A percentile compares a stretch with the other conserved stretches of the same genome.
phyloP scores from a whole-genome alignment of 2,113 vertebrate species.

The Oenanthe oenanthe region DNA sequence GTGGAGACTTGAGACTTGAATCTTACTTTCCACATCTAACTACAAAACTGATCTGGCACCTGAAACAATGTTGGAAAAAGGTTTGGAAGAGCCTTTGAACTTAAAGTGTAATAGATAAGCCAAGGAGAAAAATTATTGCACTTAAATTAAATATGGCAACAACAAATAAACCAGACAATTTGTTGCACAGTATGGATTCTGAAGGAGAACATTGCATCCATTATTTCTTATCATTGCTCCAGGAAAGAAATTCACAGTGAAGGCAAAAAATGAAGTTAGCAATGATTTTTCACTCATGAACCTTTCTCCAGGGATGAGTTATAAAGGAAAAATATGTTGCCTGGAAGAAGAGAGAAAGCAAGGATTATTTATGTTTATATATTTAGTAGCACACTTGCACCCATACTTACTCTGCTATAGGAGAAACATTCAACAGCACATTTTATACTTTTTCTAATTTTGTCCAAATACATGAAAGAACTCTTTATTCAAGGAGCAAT shows the following conservation, averaged over 20 bases:
- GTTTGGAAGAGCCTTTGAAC: background rate
- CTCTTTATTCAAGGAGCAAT: background rate
- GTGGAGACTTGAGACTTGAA: background rate
- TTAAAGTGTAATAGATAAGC: constrained; percentile 14
- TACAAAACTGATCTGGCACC: background rate
- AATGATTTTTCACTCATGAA: constrained; percentile 67
- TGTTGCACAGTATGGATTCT: background rate
- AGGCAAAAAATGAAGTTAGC: constrained; percentile 59
- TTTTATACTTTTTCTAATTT: background rate
- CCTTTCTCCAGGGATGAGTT: constrained; percentile 55
- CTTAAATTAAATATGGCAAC: constrained; percentile 57
- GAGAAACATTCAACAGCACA: background rate
- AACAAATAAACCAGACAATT: constrained; percentile 52
- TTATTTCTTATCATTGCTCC: constrained; percentile 64
- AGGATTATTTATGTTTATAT: constrained; percentile 15
- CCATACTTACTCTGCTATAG: background rate
- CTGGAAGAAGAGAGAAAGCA: background rate
- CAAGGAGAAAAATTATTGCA: constrained; percentile 43
- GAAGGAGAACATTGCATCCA: constrained; percentile 2
- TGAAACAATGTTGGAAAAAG: background rate
- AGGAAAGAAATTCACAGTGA: constrained; percentile 58
- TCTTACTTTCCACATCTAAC: background rate
- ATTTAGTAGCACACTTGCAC: background rate
- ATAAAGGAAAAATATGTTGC: constrained; percentile 41
- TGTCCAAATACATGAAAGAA: background rate